These are phyloP conservation scores for Labeo rohita DNA, from an alignment of 2,113 vertebrate genomes.

Conservation along the genomic window DNA sequence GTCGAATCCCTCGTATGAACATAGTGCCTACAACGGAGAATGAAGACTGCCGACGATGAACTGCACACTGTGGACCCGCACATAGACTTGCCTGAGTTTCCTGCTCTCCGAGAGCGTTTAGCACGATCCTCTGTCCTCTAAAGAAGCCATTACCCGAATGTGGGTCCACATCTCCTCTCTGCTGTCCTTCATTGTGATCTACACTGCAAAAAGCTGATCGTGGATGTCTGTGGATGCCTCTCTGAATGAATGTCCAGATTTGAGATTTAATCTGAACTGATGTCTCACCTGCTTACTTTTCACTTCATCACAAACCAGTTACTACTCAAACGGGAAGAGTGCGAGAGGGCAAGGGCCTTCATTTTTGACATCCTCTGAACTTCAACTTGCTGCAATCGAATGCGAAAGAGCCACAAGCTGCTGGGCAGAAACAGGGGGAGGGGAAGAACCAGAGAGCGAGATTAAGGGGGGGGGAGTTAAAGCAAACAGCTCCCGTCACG, in stretches of 20 bases:
- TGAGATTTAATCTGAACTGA: neutral
- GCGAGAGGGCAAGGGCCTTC: neutral
- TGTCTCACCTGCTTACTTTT: neutral
- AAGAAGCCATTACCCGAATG: slow-evolving; percentile 46
- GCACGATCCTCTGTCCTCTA: slow-evolving; percentile 24
- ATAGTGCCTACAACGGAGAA: slow-evolving; percentile 60
- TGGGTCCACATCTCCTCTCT: slow-evolving; percentile 10
- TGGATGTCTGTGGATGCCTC: slow-evolving; percentile 2
- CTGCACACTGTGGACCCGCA: slow-evolving; percentile 48
- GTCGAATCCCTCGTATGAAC: slow-evolving; percentile 44
- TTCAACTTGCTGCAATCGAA: neutral
- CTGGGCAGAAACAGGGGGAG: slow-evolving; percentile 33
- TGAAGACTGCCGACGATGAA: slow-evolving; percentile 54
- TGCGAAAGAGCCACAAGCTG: slow-evolving; percentile 9
- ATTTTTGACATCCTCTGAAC: neutral
- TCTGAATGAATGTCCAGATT: slow-evolving; percentile 21
- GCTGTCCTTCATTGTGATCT: slow-evolving; percentile 28
- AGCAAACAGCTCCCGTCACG: slow-evolving; percentile 46
- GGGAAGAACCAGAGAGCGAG: neutral
- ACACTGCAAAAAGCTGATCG: slow-evolving; percentile 22
- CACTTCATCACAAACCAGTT: neutral
- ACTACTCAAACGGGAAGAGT: neutral
- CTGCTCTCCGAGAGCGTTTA: neutral
- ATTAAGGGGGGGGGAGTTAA: slow-evolving; percentile 1
- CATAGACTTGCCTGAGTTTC: slow-evolving; percentile 39